Conservation (phyloP, 2,797 vertebrate genomes). For the Rachycentron canadum region DNA sequence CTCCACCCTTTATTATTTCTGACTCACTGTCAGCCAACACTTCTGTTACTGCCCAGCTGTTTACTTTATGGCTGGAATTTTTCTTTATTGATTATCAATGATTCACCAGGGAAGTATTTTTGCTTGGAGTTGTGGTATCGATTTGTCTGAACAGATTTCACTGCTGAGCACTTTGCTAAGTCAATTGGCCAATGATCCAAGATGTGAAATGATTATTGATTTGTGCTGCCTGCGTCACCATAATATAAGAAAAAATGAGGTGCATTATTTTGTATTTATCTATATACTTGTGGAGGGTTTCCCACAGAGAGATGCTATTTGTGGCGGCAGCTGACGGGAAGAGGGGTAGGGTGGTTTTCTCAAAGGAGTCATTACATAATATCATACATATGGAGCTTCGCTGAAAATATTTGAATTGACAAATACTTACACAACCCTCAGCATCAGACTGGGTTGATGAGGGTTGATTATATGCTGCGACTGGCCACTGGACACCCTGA, state of each 20-base stretch:
- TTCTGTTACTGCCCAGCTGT: conserved; percentile 36
- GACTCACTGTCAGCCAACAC: not conserved
- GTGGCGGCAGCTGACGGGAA: too few relatives aligned
- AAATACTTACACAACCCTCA: too few relatives aligned
- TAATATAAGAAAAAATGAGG: conserved; percentile 19
- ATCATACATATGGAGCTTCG: too few relatives aligned
- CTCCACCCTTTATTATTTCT: not conserved
- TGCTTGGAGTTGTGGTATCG: conserved; percentile 56
- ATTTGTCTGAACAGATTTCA: conserved; percentile 44
- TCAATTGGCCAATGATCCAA: conserved; percentile 26
- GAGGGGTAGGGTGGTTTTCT: too few relatives aligned
- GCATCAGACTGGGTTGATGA: too few relatives aligned
- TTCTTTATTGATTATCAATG: conserved; percentile 51
- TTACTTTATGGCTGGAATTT: conserved; percentile 35
- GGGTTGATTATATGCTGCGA: too few relatives aligned
- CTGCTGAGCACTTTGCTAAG: conserved; percentile 23
- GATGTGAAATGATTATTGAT: conserved; percentile 57
- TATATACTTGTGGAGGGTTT: not conserved
- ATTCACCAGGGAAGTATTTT: conserved; percentile 51
- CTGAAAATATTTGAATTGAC: too few relatives aligned
- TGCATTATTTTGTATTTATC: conserved; percentile 31
- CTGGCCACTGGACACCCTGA: too few relatives aligned
- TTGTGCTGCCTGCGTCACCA: not conserved
- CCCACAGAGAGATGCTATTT: too few relatives aligned
- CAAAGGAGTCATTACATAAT: too few relatives aligned